These are phyloP conservation scores for Zygogramma bicolorata DNA, from an alignment of 2,888 invertebrate species.

Conservation along the genomic window DNA sequence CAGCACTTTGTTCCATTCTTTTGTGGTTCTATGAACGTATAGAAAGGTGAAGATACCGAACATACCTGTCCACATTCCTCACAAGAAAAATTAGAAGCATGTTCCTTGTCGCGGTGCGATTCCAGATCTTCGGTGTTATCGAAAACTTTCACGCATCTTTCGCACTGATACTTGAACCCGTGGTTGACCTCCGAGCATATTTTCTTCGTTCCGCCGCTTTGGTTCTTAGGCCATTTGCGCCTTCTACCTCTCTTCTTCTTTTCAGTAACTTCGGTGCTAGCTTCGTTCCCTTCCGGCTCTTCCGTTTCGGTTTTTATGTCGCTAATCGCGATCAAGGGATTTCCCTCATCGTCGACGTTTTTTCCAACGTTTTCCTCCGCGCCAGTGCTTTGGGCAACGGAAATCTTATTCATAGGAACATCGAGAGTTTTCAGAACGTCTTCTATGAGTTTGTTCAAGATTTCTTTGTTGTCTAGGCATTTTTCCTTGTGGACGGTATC, in stretches of 20 bases:
- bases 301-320: constrained; percentile 28
- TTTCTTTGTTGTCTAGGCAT: constrained; percentile 56
- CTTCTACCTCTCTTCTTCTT: constrained; percentile 56
- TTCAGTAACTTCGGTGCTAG: constrained; percentile 28
- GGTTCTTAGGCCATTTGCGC: constrained; percentile 58
- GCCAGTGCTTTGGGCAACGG: neutral
- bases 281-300: neutral
- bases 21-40: neutral
- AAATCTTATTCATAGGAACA: constrained; percentile 51
- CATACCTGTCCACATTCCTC: constrained; percentile 65
- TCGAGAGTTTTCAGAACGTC: constrained; percentile 63
- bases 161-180: constrained; percentile 65
- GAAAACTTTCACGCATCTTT: constrained; percentile 62
- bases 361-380: neutral
- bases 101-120: constrained; percentile 62
- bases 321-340: constrained; percentile 19
- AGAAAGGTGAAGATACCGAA: neutral
- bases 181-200: constrained; percentile 50
- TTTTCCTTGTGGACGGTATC: constrained; percentile 33
- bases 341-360: neutral
- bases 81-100: constrained; percentile 64
- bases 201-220: constrained; percentile 48
- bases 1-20: too few relatives aligned
- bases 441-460: constrained; percentile 62
- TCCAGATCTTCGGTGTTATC: constrained; percentile 60